Conservation (phyloP, 2,113 vertebrate species). For the Brachypodius melanocephalos region DNA sequence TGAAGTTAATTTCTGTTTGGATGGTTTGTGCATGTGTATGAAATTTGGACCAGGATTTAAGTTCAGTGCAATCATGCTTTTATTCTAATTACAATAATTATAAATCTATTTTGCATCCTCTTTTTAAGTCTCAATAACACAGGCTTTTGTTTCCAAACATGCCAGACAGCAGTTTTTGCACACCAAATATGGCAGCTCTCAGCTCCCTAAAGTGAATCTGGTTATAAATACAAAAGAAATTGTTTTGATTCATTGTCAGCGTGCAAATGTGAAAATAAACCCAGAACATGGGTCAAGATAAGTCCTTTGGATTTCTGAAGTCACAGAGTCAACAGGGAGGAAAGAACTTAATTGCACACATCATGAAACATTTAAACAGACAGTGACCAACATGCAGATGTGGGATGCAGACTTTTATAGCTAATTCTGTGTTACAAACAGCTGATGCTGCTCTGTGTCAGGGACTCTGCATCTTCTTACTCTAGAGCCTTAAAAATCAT, state of each 20-base stretch:
- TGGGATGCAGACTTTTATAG: not conserved
- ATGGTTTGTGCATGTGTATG: not conserved
- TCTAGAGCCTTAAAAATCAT: not conserved
- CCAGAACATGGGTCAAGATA: not conserved
- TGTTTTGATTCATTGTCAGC: not conserved
- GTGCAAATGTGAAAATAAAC: not conserved
- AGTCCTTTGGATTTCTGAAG: not conserved
- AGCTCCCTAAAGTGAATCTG: not conserved
- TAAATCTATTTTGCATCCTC: not conserved
- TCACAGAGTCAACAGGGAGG: not conserved
- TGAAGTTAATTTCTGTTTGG: slow-evolving; percentile 13
- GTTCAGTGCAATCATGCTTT: not conserved
- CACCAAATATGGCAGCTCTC: slow-evolving; percentile 18
- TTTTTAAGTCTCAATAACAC: not conserved
- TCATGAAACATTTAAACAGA: slow-evolving; percentile 20
- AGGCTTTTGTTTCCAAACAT: slow-evolving; percentile 33
- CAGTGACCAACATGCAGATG: not conserved
- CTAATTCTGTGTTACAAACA: not conserved
- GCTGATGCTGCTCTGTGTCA: not conserved
- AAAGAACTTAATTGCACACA: not conserved
- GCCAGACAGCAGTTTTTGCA: not conserved
- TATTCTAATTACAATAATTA: slow-evolving; percentile 30
- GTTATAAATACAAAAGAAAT: not conserved
- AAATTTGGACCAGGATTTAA: slow-evolving; percentile 23
- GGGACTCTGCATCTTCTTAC: not conserved